phyloP scores from a whole-genome alignment of 2,888 invertebrate species.

The Teleiodes luculella region DNA sequence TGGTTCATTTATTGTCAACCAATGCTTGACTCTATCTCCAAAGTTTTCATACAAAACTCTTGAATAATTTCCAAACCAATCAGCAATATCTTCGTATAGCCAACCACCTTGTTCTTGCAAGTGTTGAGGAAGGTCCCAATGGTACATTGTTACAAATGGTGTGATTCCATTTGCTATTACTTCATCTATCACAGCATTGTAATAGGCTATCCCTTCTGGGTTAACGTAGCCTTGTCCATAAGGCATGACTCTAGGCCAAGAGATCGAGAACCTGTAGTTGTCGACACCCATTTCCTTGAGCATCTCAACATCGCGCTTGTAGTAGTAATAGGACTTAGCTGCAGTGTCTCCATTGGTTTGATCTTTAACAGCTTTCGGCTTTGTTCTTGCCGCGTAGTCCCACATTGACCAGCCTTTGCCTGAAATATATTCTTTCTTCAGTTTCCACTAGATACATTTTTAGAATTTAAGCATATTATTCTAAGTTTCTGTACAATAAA shows the following conservation, averaged over 20 bases:
- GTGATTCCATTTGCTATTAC: conserved; percentile 72
- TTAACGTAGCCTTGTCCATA: conserved; percentile 69
- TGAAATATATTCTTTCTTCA: too few species aligned
- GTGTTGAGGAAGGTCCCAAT: conserved; percentile 75
- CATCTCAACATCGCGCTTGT: conserved; percentile 65
- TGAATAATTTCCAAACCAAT: conserved; percentile 73
- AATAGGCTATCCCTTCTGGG: conserved; percentile 76
- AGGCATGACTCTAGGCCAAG: conserved; percentile 67
- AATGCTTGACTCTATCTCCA: conserved; percentile 59
- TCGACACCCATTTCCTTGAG: conserved; percentile 53
- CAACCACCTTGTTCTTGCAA: conserved; percentile 73
- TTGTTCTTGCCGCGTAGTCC: conserved; percentile 73
- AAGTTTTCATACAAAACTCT: conserved; percentile 53
- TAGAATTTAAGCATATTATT: too few species aligned
- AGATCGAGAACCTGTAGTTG: conserved; percentile 41
- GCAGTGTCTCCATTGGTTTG: conserved; percentile 75
- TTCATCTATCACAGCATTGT: conserved; percentile 78
- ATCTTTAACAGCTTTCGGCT: conserved; percentile 63
- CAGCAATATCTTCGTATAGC: conserved; percentile 66
- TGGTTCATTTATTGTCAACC: conserved; percentile 76
- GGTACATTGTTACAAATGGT: conserved; percentile 76
- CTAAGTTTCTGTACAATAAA: too few species aligned
- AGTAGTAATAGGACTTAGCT: conserved; percentile 76
- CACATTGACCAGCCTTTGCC: conserved; percentile 77
- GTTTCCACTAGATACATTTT: too few species aligned